Conservation (phyloP, 2,888 invertebrate species). For the Epinotia brunnichana region DNA sequence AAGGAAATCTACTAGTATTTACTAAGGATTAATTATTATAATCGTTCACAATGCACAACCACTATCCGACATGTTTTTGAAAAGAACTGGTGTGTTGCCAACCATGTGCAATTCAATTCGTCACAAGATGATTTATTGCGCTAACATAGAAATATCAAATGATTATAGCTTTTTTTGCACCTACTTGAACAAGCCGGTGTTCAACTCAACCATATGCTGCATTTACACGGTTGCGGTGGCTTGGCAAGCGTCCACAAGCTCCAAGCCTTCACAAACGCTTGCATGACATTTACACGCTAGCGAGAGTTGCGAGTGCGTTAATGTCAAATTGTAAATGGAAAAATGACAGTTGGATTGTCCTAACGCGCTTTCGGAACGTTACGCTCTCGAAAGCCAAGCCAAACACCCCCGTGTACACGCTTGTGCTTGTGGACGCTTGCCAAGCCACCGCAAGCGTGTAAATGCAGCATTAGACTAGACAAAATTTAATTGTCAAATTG, state of each 20-base stretch:
- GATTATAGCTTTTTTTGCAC: slow-evolving; percentile 9
- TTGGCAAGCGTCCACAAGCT: too few relatives aligned
- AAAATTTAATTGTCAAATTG: slow-evolving; percentile 5
- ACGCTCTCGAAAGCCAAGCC: too few relatives aligned
- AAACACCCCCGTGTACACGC: too few relatives aligned
- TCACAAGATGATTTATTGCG: slow-evolving; percentile 9
- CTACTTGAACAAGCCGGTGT: slow-evolving; percentile 4
- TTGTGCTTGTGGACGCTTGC: too few relatives aligned
- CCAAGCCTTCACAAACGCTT: too few relatives aligned
- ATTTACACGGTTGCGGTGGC: too few relatives aligned
- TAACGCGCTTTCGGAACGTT: too few relatives aligned
- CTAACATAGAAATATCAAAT: neutral
- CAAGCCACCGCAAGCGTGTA: too few relatives aligned
- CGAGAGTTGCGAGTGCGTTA: too few relatives aligned
- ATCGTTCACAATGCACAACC: slow-evolving; percentile 69
- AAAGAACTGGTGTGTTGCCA: slow-evolving; percentile 58
- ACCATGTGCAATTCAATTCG: neutral
- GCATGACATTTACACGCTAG: too few relatives aligned
- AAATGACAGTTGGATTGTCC: too few relatives aligned
- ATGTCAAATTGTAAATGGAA: too few relatives aligned
- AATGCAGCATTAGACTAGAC: slow-evolving; percentile 15
- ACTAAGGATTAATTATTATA: slow-evolving; percentile 50
- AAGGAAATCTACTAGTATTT: slow-evolving; percentile 48
- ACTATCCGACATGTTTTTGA: slow-evolving; percentile 73
- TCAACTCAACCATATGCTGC: neutral